phyloP scores from a whole-genome alignment of 2,797 vertebrate genomes.

The Nasua narica region DNA sequence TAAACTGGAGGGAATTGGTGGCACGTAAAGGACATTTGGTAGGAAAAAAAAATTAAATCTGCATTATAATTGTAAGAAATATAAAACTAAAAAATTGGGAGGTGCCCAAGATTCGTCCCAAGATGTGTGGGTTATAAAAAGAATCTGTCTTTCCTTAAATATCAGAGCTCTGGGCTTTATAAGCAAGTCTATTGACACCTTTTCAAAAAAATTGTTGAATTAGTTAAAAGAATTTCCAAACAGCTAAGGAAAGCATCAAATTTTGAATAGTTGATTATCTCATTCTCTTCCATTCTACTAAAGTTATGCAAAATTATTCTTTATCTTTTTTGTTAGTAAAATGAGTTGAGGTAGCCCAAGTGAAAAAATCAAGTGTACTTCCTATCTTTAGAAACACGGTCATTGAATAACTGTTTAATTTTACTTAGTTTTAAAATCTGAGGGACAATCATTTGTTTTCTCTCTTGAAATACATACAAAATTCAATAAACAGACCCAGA shows the following conservation, averaged over 20 bases:
- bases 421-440: conserved; percentile 6
- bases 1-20: background rate
- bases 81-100: background rate
- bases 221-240: background rate
- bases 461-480: background rate
- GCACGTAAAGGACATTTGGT: background rate
- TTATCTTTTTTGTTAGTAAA: background rate
- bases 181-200: background rate
- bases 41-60: background rate
- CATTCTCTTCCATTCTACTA: background rate
- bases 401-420: background rate
- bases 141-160: background rate
- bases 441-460: background rate
- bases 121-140: background rate
- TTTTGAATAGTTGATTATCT: background rate
- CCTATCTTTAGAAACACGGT: background rate
- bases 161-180: background rate
- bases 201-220: background rate
- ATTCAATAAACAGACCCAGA: background rate
- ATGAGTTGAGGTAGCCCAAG: background rate
- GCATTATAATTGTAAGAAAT: background rate
- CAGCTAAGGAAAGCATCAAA: background rate
- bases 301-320: background rate
- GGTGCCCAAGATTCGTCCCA: background rate
- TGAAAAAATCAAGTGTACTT: background rate